Evolutionary conservation across 2,888 invertebrate genomes (phyloP), one percentile per base, ranked within the genome.

Genomic region (Chrysolina americana): DNA sequence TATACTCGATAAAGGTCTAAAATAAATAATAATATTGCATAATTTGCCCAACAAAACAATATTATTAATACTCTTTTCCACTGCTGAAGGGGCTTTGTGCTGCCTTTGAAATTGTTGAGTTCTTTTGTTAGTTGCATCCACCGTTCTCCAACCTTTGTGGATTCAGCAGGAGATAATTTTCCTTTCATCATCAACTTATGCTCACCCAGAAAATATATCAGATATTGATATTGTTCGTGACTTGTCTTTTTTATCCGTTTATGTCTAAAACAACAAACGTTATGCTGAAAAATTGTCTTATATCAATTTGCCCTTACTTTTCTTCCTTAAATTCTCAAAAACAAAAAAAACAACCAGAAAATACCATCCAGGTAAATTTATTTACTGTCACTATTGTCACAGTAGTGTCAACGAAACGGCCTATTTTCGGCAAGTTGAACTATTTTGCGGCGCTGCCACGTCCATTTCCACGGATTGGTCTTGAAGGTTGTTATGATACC

Each of bases 31-130:
- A 10, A 28, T 63, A 63, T 63, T 63, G 28, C 28, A 63, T 63
- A 28, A 63, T 63, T 36, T 59, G 59, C 6, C 59, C 59, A 63
- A 63, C 44, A 62, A 23, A 21, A 63, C 28, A 63, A 28, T 28
- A 28, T 28, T 28, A 28, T 28, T 5, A 28, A 28, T 28, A 28
- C 28, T 28, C 28, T 2, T 28, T 28, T 28, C 28, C 28, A 28
- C 28, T 28, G 28, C 28, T 28, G 28, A 28, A 28, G 28, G 28
- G 28, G 28, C 28, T 28, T 5, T 3, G 28, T 28, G 28, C 28
- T 28, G 28, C n/a, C n/a, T n/a, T n/a, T n/a, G n/a, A n/a, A n/a
- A n/a, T n/a, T n/a, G n/a, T n/a, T n/a, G n/a, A n/a, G n/a, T n/a
- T n/a, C n/a, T n/a, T n/a, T n/a, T n/a, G n/a, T n/a, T n/a, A n/a